A percentile compares a stretch with the other conserved stretches of the same genome.
Conservation (phyloP, 2,888 invertebrate species). For the Craniophora ligustri region DNA sequence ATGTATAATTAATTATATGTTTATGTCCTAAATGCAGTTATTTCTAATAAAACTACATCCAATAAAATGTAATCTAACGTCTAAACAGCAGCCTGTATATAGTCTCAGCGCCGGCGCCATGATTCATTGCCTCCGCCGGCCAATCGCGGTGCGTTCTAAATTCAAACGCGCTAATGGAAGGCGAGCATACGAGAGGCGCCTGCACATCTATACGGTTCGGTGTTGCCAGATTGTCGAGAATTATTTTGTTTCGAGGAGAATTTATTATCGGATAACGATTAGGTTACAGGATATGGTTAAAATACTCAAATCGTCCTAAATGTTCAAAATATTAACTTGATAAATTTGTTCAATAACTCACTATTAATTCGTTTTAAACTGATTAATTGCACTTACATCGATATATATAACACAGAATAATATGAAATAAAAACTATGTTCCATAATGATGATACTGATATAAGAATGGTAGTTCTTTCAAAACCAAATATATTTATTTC, state of each 20-base stretch:
- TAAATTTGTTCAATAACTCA: neutral
- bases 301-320: too few relatives aligned
- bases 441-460: too few relatives aligned
- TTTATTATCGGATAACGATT: neutral
- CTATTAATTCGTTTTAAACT: too few relatives aligned
- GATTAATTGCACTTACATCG: too few relatives aligned
- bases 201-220: conserved; percentile 69
- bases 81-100: conserved; percentile 47
- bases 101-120: conserved; percentile 71
- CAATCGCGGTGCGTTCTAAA: conserved; percentile 81
- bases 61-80: conserved; percentile 27
- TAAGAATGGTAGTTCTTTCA: too few relatives aligned
- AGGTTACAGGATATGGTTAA: neutral
- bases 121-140: conserved; percentile 74
- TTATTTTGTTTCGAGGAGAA: conserved; percentile 13
- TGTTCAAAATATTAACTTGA: neutral
- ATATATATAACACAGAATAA: too few relatives aligned
- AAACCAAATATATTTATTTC: too few relatives aligned
- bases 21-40: neutral
- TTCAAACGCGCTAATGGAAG: conserved; percentile 86
- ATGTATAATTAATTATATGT: too few relatives aligned
- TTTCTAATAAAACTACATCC: neutral
- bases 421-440: too few relatives aligned
- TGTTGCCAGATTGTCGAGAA: conserved; percentile 62
- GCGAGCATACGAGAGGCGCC: conserved; percentile 77